Conservation (phyloP, 1,140 invertebrate genomes). For the Argopecten irradians region DNA sequence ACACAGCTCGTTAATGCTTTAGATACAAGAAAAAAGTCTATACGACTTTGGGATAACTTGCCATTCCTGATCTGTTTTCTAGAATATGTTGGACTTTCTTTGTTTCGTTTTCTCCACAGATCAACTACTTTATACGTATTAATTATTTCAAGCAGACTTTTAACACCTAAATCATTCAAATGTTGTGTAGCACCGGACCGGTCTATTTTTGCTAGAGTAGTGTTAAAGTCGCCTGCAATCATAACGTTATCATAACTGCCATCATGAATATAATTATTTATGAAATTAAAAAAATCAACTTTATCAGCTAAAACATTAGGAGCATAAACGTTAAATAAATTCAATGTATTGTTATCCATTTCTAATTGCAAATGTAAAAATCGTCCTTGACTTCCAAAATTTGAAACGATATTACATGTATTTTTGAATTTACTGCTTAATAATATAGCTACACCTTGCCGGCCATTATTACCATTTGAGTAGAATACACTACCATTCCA, state of each 20-base stretch:
- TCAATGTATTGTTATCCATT: background rate
- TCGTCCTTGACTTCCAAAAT: slow-evolving; percentile 19
- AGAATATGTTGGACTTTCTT: background rate
- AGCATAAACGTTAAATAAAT: slow-evolving; percentile 33
- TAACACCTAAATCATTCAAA: background rate
- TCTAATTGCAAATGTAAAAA: slow-evolving; percentile 27
- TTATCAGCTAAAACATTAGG: slow-evolving; percentile 25
- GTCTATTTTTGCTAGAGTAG: background rate
- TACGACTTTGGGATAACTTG: slow-evolving; percentile 4
- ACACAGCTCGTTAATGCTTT: background rate
- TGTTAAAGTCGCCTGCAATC: slow-evolving; percentile 39
- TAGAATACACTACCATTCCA: slow-evolving; percentile 13
- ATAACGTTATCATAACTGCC: background rate
- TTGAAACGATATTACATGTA: too few relatives aligned
- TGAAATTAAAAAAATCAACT: slow-evolving; percentile 15
- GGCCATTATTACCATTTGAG: background rate
- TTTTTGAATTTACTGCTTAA: too few relatives aligned
- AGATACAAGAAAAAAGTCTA: slow-evolving; percentile 21
- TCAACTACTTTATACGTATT: background rate
- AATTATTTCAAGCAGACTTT: background rate
- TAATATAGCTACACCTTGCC: slow-evolving; percentile 36
- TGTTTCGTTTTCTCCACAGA: slow-evolving; percentile 2
- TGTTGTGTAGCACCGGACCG: background rate
- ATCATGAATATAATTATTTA: background rate
- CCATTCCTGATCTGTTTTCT: background rate